These are phyloP conservation scores for Zaprionus bogoriensis DNA, from an alignment of 2,888 invertebrate species.

Conservation along the genomic window DNA sequence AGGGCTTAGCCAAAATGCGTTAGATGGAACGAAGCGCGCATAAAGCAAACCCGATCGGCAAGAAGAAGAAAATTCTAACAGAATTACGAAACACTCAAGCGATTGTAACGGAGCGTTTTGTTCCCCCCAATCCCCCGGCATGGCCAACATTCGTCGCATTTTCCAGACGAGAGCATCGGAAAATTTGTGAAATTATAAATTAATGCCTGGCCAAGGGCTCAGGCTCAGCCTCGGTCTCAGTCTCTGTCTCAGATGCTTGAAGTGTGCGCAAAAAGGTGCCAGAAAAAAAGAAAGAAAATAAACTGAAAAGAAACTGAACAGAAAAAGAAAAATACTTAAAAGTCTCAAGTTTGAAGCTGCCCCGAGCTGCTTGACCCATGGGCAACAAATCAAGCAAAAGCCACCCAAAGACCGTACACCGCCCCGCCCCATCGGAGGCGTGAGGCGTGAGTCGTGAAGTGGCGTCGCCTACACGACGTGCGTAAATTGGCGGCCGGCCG, in stretches of 20 bases:
- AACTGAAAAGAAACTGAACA: not conserved
- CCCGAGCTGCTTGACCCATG: slow-evolving; percentile 34
- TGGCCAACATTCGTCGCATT: slow-evolving; percentile 38
- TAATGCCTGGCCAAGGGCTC: slow-evolving; percentile 51
- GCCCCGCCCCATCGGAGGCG: not conserved
- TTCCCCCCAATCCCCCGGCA: slow-evolving; percentile 6
- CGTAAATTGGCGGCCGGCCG: slow-evolving; percentile 68
- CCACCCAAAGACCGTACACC: not conserved
- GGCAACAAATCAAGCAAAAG: slow-evolving; percentile 43
- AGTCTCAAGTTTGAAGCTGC: too few relatives aligned
- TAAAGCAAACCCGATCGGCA: slow-evolving; percentile 9
- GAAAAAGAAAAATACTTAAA: slow-evolving; percentile 13
- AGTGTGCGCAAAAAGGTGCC: slow-evolving; percentile 27
- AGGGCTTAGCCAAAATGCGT: slow-evolving; percentile 47
- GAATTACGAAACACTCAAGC: slow-evolving; percentile 20
- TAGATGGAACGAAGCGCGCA: not conserved
- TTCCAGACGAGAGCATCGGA: slow-evolving; percentile 62
- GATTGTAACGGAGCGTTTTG: slow-evolving; percentile 1
- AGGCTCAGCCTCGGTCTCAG: too few relatives aligned
- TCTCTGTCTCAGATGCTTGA: too few relatives aligned
- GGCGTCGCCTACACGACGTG: slow-evolving; percentile 36
- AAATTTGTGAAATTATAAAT: slow-evolving; percentile 62
- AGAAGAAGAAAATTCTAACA: slow-evolving; percentile 16
- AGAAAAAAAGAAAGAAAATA: slow-evolving; percentile 39
- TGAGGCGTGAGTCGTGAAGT: not conserved